Conservation (phyloP, 2,113 vertebrate species). For the Struthio camelus region DNA sequence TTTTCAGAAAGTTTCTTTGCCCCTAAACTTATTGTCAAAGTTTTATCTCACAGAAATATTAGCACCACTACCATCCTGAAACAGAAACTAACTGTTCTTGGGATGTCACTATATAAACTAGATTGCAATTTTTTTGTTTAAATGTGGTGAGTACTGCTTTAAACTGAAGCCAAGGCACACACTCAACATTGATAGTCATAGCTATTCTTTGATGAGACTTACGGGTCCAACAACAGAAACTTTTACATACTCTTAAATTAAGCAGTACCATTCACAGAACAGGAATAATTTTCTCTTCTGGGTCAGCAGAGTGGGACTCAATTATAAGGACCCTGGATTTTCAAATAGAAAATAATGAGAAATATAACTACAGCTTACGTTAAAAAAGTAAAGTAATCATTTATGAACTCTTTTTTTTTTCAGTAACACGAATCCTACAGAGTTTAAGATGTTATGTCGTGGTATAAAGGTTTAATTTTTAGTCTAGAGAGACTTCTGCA, state of each 20-base stretch:
- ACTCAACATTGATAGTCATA: neutral
- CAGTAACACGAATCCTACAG: neutral
- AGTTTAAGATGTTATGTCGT: neutral
- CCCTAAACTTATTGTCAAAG: neutral
- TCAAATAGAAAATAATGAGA: neutral
- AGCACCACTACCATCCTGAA: neutral
- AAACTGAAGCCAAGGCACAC: neutral
- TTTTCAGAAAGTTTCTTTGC: neutral
- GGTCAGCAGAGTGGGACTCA: neutral
- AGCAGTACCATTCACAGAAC: neutral
- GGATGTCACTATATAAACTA: neutral
- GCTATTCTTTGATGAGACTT: neutral
- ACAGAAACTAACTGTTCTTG: neutral
- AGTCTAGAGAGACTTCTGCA: neutral
- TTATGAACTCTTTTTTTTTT: neutral
- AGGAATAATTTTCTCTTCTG: neutral
- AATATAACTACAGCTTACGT: neutral
- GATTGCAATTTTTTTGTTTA: neutral
- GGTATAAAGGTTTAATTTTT: neutral
- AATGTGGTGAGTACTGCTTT: neutral
- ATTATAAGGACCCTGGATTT: neutral
- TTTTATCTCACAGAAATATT: neutral
- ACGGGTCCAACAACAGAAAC: neutral
- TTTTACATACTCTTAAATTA: neutral
- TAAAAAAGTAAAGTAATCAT: neutral